Evolutionary conservation across 2,888 invertebrate species (phyloP), one percentile per base, ranked within the genome.

Genomic region (Amiota mariae): DNA sequence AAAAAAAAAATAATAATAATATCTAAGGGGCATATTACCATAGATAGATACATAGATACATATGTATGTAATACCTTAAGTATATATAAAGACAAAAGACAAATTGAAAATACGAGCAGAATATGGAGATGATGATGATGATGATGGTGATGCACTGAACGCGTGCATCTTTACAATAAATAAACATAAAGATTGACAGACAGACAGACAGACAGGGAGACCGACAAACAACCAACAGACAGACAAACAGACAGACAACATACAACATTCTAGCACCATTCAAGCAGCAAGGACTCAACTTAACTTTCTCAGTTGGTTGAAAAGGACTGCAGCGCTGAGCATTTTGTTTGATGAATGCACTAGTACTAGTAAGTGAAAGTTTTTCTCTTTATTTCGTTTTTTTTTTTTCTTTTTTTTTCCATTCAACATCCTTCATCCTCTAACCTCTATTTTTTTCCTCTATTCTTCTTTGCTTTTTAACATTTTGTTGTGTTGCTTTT

Each of bases 331-430:
- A 36, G 20, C 48, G 15, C n/a, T 18, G 46, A 63, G 2, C 18
- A n/a, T 46, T 51, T 11, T 71, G 57, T 48, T 56, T 68, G 67
- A n/a, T 64, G 61, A 3, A 70, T 64, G 61, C 8, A 70, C 67
- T 18, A 59, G 67, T 46, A 51, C 59, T 48, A 71, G 78, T 76
- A 76, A 79, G 81, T 79, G 79, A 74, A 75, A 79, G 73, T 76
- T 74, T 64, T 72, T 20, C 51, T 73, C 73, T 68, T 57, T 68
- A 56, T 36, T 59, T 36, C 6, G 0, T 6, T 36, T 36, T 36
- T 6, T 36, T 0, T 36, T 2, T 6, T 36, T 36, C 6, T 36
- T 36, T 36, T 36, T 36, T 36, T 36, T 36, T 6, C 6, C 36
- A 6, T 36, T 24, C 24, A 36, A 36, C 36, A 36, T 36, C 36